Evolutionary conservation across 2,888 invertebrate genomes (phyloP).

Genomic region (Octonoba sinensis): DNA sequence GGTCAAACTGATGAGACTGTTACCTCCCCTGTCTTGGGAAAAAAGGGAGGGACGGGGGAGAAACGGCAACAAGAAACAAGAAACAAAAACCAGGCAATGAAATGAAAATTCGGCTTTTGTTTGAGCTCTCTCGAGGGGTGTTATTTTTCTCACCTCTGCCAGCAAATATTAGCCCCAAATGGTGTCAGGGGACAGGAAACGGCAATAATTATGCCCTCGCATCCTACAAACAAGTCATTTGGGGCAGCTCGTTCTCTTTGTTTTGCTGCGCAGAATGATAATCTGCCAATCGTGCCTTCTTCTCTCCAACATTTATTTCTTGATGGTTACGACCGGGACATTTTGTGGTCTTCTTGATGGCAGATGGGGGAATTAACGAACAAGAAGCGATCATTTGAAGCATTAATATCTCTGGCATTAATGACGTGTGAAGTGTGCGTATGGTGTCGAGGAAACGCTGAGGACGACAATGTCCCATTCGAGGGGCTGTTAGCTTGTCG

Average conservation of each 20-base stretch:
- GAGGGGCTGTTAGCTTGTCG: too few relatives aligned
- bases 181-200: constrained; percentile 58
- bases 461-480: too few relatives aligned
- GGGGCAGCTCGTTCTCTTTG: constrained; percentile 29
- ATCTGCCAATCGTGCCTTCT: constrained; percentile 13
- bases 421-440: too few relatives aligned
- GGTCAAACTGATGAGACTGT: constrained; percentile 52
- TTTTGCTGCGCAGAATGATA: constrained; percentile 20
- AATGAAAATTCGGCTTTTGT: constrained; percentile 62
- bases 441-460: too few relatives aligned
- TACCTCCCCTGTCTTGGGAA: constrained; percentile 35
- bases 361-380: constrained; percentile 15
- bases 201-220: constrained; percentile 43
- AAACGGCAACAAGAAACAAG: constrained; percentile 18
- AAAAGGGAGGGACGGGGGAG: neutral
- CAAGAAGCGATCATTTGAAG: too few relatives aligned
- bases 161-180: constrained; percentile 60
- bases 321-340: constrained; percentile 21
- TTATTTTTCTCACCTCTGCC: constrained; percentile 59
- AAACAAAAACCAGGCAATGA: constrained; percentile 22
- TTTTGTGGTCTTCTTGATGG: constrained; percentile 14
- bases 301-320: constrained; percentile 4
- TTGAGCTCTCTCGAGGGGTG: constrained; percentile 45
- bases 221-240: constrained; percentile 54
- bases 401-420: too few relatives aligned